A percentile compares a stretch with the other conserved stretches of the same genome.
These are phyloP conservation scores for Phthorimaea operculella DNA, from an alignment of 1,140 invertebrate genomes.

Conservation along the genomic window DNA sequence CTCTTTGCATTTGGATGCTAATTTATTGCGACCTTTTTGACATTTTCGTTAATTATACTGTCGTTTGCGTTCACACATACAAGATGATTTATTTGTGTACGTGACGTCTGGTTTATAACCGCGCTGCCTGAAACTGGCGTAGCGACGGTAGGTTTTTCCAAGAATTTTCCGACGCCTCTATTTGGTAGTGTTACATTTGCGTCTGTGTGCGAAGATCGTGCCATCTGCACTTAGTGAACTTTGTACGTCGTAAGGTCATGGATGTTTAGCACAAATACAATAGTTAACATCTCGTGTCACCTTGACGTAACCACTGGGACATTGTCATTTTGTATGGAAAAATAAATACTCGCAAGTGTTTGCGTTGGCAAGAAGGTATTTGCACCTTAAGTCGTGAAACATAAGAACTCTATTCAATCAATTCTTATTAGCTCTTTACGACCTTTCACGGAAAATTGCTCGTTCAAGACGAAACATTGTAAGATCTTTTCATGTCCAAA, in stretches of 20 bases:
- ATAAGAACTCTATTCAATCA: slow-evolving; percentile 30
- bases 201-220: slow-evolving; percentile 28
- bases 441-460: slow-evolving; percentile 14
- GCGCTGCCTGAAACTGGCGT: not conserved
- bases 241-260: slow-evolving; percentile 62
- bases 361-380: slow-evolving; percentile 8
- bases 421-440: slow-evolving; percentile 10
- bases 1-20: too few relatives aligned
- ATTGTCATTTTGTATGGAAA: slow-evolving; percentile 27
- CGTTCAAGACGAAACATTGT: not conserved
- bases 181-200: slow-evolving; percentile 17
- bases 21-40: not conserved
- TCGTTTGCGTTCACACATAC: not conserved
- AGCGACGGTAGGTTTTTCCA: slow-evolving; percentile 17
- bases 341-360: slow-evolving; percentile 22
- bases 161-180: slow-evolving; percentile 21
- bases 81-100: not conserved
- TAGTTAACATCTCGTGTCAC: slow-evolving; percentile 63
- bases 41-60: not conserved
- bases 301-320: slow-evolving; percentile 61
- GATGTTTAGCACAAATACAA: slow-evolving; percentile 62
- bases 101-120: not conserved
- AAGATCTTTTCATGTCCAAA: not conserved
- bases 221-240: slow-evolving; percentile 54
- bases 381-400: slow-evolving; percentile 20